Evolutionary conservation across 2,113 vertebrate species (phyloP), one percentile per base, ranked within the genome.

Genomic region (Vulpes vulpes): DNA sequence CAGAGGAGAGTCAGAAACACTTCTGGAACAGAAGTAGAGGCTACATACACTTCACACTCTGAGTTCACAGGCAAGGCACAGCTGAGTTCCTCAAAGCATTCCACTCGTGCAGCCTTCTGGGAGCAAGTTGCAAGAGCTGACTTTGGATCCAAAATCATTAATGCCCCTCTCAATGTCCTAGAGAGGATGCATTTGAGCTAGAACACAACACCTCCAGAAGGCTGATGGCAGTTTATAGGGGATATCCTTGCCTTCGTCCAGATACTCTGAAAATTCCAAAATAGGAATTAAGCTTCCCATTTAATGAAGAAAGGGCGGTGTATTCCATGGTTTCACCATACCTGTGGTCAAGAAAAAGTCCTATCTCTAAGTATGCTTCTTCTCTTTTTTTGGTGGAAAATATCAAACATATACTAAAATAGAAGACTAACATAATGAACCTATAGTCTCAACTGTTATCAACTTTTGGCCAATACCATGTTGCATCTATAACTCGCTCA

Each of bases 301-400:
- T 65, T 89, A 79, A 57, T 38, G 15, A 74, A 53, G 20, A 57
- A 73, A 90, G 11, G 59, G 71, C 53, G 74, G 20, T 38, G 69
- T 81, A 59, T 59, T 90, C 57, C 57, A 60, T 53, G 30, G 23
- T 59, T 64, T 89, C 11, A 65, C 30, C 76, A 78, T 16, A 67
- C 15, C 19, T 76, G 15, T 32, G 8, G 14, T 20, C 35, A 8
- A 95, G 30, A 43, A 20, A 57, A 62, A 64, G 23, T n/a, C 32
- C 67, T 81, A 2, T 32, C 15, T 83, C 78, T 94, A 35, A 67
- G 19, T 32, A 78, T 6, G 4, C 3, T 11, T 81, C 14, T 55
- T 74, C 32, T 80, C 7, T 35, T 79, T 81, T 81, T 73, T 79
- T 15, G 17, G 76, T 91, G 32, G 64, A 93, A 95, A 97, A 93